These are phyloP conservation scores for Coilia nasus DNA, from an alignment of 2,797 vertebrate species.

Conservation along the genomic window DNA sequence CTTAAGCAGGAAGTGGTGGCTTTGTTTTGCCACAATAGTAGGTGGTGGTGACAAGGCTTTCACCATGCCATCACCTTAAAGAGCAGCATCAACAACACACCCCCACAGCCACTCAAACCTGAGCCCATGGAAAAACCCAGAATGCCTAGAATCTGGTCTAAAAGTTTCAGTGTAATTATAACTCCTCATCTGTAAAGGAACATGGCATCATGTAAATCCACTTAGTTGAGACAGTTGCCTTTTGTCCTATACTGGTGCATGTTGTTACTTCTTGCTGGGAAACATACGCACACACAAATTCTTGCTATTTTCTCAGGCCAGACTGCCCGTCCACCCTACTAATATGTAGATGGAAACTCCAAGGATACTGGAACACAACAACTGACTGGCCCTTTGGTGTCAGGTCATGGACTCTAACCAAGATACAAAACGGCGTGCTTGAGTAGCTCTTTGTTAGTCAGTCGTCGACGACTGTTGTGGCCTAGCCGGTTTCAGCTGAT, in stretches of 20 bases:
- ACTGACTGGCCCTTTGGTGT: not conserved
- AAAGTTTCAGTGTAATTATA: not conserved
- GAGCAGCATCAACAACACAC: constrained; percentile 10
- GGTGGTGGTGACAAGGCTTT: too few relatives aligned
- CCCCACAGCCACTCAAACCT: not conserved
- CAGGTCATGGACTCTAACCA: not conserved
- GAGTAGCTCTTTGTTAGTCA: not conserved
- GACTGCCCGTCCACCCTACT: not conserved
- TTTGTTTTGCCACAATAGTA: too few relatives aligned
- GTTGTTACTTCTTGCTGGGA: not conserved
- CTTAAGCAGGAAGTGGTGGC: too few relatives aligned
- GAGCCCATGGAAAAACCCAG: not conserved
- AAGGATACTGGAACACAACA: not conserved
- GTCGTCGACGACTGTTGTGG: not conserved
- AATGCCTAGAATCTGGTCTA: not conserved
- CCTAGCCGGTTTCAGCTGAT: not conserved
- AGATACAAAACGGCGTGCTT: not conserved
- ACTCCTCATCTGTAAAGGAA: not conserved
- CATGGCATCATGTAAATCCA: not conserved
- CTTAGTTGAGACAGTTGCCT: not conserved
- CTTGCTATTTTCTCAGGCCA: not conserved
- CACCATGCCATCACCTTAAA: not conserved
- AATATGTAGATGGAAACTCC: not conserved
- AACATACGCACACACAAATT: not conserved
- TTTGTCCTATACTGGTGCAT: not conserved